Percentiles rank a stretch among this genome's conserved stretches.
Conservation (phyloP, 1,140 invertebrate genomes). For the Drosophila varians region DNA sequence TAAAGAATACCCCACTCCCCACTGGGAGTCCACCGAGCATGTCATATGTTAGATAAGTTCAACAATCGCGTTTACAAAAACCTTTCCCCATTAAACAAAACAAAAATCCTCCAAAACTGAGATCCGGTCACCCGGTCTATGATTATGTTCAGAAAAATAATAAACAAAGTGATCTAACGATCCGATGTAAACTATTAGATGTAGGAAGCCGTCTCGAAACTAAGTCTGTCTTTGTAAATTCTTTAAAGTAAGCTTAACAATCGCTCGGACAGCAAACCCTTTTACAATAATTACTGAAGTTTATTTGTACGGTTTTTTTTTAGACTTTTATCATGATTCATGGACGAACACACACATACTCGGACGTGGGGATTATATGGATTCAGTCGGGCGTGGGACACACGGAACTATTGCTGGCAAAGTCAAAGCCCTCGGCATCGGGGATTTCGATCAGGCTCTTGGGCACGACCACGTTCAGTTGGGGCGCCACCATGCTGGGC, state of each 20-base stretch:
- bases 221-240: neutral
- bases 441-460: constrained; percentile 34
- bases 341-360: constrained; percentile 1
- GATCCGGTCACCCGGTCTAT: too few species aligned
- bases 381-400: constrained; percentile 50
- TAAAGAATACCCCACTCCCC: too few species aligned
- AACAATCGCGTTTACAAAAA: too few species aligned
- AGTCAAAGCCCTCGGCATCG: constrained; percentile 30
- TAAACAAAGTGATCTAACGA: neutral
- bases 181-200: neutral
- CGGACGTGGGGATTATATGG: neutral
- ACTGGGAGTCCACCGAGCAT: too few species aligned
- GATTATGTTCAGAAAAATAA: neutral
- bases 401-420: constrained; percentile 46
- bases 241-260: neutral
- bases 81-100: too few species aligned
- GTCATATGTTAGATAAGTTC: too few species aligned
- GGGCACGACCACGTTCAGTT: constrained; percentile 11
- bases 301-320: constrained; percentile 43
- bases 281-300: constrained; percentile 23
- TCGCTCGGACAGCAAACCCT: neutral
- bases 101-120: too few species aligned
- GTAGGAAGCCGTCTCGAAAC: neutral
- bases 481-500: constrained; percentile 1
- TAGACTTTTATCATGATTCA: constrained; percentile 38